Conservation (phyloP, 2,797 vertebrate genomes). For the Gadopsis marmoratus region DNA sequence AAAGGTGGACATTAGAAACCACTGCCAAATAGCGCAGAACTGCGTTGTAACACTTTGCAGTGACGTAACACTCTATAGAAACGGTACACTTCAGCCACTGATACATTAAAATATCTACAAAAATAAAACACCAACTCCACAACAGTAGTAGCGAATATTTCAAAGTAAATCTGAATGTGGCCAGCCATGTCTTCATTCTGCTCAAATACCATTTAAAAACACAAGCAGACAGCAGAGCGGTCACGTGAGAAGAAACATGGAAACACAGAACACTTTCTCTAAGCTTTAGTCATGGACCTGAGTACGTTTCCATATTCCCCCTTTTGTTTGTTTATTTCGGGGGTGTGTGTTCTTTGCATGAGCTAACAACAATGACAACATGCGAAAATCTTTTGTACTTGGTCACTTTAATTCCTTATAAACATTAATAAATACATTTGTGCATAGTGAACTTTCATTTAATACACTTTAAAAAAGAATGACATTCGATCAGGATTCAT, state of each 20-base stretch:
- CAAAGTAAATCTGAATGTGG: background rate
- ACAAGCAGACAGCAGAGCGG: too few relatives aligned
- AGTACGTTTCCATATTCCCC: too few relatives aligned
- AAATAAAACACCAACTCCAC: background rate
- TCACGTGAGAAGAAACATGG: background rate
- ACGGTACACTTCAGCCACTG: background rate
- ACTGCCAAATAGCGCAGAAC: background rate
- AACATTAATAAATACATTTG: background rate
- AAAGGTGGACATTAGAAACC: background rate
- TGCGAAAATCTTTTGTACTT: background rate
- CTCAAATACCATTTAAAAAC: background rate
- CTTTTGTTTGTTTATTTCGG: background rate
- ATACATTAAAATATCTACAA: background rate
- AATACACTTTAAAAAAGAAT: background rate
- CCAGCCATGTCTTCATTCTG: too few relatives aligned
- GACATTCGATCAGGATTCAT: background rate
- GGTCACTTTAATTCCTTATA: background rate
- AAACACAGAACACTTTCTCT: background rate
- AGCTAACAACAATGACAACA: background rate
- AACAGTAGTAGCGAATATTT: background rate
- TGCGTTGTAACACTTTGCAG: background rate
- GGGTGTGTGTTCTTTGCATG: background rate
- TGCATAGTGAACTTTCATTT: background rate
- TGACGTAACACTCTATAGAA: background rate
- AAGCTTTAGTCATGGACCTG: background rate